Evolutionary conservation across 2,888 invertebrate genomes (phyloP), one percentile per base, ranked within the genome.

Genomic region (Eudasyphora cyanicolor): DNA sequence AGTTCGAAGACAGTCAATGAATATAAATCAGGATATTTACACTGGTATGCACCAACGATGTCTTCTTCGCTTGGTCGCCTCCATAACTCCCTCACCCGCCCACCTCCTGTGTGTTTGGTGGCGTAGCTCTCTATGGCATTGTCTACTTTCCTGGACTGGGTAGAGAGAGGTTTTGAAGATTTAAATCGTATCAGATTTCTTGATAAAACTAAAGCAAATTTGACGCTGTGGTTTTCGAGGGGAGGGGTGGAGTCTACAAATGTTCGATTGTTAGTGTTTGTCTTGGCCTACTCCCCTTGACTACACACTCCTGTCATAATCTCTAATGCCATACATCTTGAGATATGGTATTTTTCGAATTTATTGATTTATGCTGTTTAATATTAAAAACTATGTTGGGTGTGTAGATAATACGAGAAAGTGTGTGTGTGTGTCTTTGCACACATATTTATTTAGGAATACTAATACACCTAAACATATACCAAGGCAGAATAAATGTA

Each of bases 1-100:
- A 24, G 71, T 64, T 71, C 62, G 77, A 10, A 83, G 76, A 62
- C 70, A 71, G 60, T 35, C 62, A 79, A 62, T 83, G 74, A 74
- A 74, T 79, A 80, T 80, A 83, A 80, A 80, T 76, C 76, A 82
- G 71, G 19, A 62, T 69, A 60, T 67, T 57, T 45, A 57, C 42
- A 42, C n/a, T 24, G 17, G 21, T 8, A 17, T 45, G 45, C 57
- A 27, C 24, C 57, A 57, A 57, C 27, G 57, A 57, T 57, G 27
- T 27, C 24, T 57, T 27, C 45, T 38, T 8, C 1, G 10, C 38
- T 38, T 14, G 8, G 6, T 38, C n/a, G n/a, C 1, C 45, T 14
- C n/a, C n/a, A n/a, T n/a, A 45, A 1, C 6, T 45, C 45, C 12
- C 6, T n/a, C 45, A 4, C 45, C n/a, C 38, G 2, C 10, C 38